Conservation (phyloP, 2,113 vertebrate genomes). For the Columbina picui region DNA sequence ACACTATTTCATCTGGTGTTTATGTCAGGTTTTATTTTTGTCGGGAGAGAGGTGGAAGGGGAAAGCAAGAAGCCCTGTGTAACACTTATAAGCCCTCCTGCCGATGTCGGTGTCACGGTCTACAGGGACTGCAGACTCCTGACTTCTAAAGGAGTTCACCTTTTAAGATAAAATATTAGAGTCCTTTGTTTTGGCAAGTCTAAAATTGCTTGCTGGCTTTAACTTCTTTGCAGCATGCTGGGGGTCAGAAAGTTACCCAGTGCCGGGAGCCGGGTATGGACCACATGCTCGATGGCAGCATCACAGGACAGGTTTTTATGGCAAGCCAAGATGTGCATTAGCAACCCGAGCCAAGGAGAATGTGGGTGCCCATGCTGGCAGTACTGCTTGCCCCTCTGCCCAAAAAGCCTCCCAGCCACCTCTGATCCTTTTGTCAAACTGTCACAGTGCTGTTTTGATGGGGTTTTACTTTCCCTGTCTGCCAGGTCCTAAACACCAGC, state of each 20-base stretch:
- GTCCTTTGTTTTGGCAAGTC: neutral
- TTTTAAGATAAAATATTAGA: neutral
- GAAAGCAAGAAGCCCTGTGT: neutral
- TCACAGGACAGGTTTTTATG: rapidly evolving
- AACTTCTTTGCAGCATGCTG: neutral
- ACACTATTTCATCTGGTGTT: neutral
- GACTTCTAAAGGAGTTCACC: neutral
- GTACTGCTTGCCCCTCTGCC: neutral
- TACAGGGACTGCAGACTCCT: neutral
- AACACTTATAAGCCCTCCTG: neutral
- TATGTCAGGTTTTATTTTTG: neutral
- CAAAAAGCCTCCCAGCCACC: neutral
- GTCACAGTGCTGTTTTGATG: neutral
- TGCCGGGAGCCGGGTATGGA: rapidly evolving
- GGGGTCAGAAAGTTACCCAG: neutral
- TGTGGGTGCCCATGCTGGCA: neutral
- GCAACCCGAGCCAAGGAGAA: neutral
- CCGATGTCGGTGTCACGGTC: neutral
- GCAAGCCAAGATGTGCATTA: rapidly evolving
- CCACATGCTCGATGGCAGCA: rapidly evolving
- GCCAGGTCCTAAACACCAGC: neutral
- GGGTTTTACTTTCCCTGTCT: neutral
- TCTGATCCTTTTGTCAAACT: neutral
- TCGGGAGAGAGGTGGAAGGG: neutral
- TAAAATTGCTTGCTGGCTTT: neutral